Conservation (phyloP, 2,113 vertebrate species). For the Aplodontia rufa region DNA sequence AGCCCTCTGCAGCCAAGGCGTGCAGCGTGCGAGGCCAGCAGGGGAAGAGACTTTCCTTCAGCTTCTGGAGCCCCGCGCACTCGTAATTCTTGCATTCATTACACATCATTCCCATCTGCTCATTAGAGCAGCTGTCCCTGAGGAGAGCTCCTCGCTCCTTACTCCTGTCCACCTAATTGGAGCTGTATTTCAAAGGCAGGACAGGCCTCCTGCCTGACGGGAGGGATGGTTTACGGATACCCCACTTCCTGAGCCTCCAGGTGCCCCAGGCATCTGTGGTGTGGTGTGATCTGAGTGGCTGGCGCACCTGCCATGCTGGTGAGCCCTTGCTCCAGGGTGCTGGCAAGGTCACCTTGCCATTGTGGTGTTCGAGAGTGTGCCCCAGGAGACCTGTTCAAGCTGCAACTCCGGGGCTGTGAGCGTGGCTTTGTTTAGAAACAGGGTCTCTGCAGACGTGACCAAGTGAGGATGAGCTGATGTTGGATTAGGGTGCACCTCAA, state of each 20-base stretch:
- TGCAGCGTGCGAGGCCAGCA: fast-evolving
- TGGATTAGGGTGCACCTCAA: no score
- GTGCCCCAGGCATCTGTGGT: fast-evolving
- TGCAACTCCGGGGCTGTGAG: neutral
- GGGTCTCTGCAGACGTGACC: neutral
- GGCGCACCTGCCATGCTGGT: neutral
- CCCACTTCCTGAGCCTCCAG: fast-evolving
- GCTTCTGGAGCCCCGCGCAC: neutral
- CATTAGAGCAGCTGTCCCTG: neutral
- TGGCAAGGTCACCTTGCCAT: neutral
- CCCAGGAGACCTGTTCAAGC: fast-evolving
- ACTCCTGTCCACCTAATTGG: neutral
- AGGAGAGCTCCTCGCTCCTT: fast-evolving
- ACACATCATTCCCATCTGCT: neutral
- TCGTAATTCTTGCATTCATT: neutral
- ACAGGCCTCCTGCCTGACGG: neutral
- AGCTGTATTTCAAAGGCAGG: neutral
- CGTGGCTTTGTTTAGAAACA: neutral
- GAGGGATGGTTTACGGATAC: neutral
- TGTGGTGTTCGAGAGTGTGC: neutral
- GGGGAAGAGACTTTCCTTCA: neutral
- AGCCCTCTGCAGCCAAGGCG: fast-evolving
- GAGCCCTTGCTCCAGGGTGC: neutral
- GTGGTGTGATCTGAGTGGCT: no score
- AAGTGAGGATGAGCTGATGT: neutral